These are phyloP conservation scores for Microvelia longipes DNA, from an alignment of 1,140 invertebrate genomes.

Conservation along the genomic window DNA sequence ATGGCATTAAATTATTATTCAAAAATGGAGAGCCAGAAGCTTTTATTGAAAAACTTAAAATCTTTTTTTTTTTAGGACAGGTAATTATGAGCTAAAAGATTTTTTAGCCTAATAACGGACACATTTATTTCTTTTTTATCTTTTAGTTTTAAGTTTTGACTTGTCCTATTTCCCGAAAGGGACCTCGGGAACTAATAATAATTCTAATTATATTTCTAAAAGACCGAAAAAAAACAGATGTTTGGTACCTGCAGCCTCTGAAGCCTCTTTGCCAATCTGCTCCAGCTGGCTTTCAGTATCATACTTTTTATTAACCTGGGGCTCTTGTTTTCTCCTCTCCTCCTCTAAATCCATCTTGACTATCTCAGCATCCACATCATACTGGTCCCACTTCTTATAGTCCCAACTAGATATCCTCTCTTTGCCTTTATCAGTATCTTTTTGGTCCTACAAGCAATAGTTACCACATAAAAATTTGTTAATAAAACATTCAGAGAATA, in stretches of 20 bases:
- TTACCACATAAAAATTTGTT: neutral
- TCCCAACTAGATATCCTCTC: constrained; percentile 26
- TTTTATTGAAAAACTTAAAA: too few species aligned
- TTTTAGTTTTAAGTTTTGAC: too few species aligned
- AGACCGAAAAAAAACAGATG: too few species aligned
- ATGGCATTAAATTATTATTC: too few species aligned
- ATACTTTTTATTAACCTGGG: neutral
- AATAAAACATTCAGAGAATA: neutral
- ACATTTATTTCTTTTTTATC: too few species aligned
- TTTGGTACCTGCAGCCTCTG: neutral
- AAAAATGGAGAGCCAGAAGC: too few species aligned
- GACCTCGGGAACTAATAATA: too few species aligned
- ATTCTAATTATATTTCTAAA: too few species aligned
- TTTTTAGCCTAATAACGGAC: too few species aligned
- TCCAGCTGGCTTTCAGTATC: neutral
- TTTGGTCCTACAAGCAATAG: neutral
- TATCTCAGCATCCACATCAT: constrained; percentile 48
- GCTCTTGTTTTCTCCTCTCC: constrained; percentile 28
- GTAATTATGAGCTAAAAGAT: too few species aligned
- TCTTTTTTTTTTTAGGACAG: too few species aligned
- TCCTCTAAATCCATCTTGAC: constrained; percentile 45
- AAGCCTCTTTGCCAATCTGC: neutral
- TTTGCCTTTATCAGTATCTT: neutral
- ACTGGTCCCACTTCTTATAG: constrained; percentile 51
- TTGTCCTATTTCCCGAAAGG: too few species aligned